Percentiles rank a stretch among this genome's conserved stretches.
These are phyloP conservation scores for Tragopan temminckii DNA, from an alignment of 2,797 vertebrate genomes.

Conservation along the genomic window DNA sequence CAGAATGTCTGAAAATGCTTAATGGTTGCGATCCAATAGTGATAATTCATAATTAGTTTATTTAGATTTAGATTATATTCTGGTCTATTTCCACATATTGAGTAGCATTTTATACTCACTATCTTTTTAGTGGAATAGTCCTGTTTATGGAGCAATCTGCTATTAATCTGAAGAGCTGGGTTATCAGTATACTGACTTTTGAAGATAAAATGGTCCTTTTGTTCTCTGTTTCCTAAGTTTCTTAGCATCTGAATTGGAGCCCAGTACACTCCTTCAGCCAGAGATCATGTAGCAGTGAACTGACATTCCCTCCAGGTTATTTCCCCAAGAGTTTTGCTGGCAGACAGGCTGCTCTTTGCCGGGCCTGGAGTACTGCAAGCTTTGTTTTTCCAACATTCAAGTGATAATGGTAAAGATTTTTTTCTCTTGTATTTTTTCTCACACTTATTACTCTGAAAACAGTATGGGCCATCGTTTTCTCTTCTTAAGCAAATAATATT, in stretches of 20 bases:
- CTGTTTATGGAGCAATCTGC: background rate
- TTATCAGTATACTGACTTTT: background rate
- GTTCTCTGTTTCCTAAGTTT: background rate
- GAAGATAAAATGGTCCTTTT: background rate
- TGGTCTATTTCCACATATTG: background rate
- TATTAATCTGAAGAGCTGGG: background rate
- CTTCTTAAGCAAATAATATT: background rate
- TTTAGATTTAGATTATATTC: background rate
- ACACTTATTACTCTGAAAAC: background rate
- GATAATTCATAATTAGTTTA: background rate
- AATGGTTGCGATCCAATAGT: background rate
- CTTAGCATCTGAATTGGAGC: constrained; percentile 31
- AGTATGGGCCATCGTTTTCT: background rate
- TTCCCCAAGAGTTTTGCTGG: background rate
- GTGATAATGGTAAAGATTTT: accelerated
- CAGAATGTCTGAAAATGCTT: background rate
- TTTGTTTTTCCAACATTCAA: background rate
- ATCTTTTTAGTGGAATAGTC: background rate
- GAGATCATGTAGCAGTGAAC: background rate
- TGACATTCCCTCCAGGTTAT: background rate
- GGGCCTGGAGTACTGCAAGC: background rate
- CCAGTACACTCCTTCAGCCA: background rate
- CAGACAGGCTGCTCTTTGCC: background rate
- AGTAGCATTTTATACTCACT: background rate
- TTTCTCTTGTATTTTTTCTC: background rate